Conservation (phyloP, 2,888 invertebrate species). For the Rhagophthalmus giganteus region DNA sequence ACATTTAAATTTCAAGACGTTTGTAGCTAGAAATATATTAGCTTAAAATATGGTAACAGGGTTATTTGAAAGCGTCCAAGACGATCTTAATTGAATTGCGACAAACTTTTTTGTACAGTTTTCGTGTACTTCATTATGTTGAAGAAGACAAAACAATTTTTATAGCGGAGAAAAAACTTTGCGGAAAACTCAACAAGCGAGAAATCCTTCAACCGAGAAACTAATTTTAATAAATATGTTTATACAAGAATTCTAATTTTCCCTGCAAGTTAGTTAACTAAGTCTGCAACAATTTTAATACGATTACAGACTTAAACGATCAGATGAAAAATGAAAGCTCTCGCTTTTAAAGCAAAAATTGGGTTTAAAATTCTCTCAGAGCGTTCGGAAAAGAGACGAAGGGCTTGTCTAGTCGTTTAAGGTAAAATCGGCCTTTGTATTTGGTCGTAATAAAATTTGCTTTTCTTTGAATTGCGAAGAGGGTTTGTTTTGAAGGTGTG, state of each 20-base stretch:
- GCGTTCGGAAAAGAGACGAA: conserved; percentile 3
- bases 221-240: conserved; percentile 32
- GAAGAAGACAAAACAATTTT: conserved; percentile 25
- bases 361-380: conserved; percentile 1
- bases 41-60: conserved; percentile 25
- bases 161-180: conserved; percentile 17
- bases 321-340: conserved; percentile 20
- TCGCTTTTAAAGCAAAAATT: conserved; percentile 3
- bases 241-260: conserved; percentile 27
- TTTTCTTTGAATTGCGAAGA: conserved; percentile 18
- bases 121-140: conserved; percentile 25
- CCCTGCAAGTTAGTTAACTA: conserved; percentile 26
- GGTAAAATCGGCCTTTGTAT: conserved; percentile 14
- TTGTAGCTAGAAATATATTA: conserved; percentile 24
- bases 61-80: conserved; percentile 27
- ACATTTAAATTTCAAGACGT: conserved; percentile 17
- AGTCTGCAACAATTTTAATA: conserved; percentile 25
- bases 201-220: conserved; percentile 20
- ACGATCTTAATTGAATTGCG: conserved; percentile 33
- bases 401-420: conserved; percentile 16
- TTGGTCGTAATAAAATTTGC: conserved; percentile 21
- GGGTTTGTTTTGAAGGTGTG: conserved; percentile 14
- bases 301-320: conserved; percentile 23
- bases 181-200: conserved; percentile 14
- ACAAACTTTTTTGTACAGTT: conserved; percentile 30